Percentiles rank a stretch among this genome's conserved stretches.
phyloP scores from a whole-genome alignment of 2,888 invertebrate genomes.

The Xestobium rufovillosum region DNA sequence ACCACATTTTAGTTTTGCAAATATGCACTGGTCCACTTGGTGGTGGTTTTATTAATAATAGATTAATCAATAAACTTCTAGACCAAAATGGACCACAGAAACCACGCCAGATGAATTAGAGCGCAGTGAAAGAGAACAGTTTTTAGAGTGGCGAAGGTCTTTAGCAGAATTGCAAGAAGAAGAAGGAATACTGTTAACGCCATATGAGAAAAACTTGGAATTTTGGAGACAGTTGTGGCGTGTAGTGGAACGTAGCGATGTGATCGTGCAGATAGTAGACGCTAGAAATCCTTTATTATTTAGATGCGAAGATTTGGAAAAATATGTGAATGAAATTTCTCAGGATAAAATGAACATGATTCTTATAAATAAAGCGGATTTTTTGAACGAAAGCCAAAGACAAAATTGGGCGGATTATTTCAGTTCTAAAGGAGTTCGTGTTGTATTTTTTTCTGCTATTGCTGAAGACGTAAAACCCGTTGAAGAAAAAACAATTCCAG shows the following conservation, averaged over 20 bases:
- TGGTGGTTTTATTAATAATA: too few relatives aligned
- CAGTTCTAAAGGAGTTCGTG: slow-evolving; percentile 55
- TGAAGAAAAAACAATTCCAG: slow-evolving; percentile 41
- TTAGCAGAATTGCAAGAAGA: slow-evolving; percentile 72
- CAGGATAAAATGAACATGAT: slow-evolving; percentile 69
- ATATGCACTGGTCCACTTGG: too few relatives aligned
- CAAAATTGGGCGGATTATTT: slow-evolving; percentile 83
- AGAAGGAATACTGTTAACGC: slow-evolving; percentile 80
- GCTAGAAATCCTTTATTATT: slow-evolving; percentile 86
- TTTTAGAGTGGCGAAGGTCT: slow-evolving; percentile 84
- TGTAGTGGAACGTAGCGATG: slow-evolving; percentile 93
- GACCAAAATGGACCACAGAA: slow-evolving; percentile 72
- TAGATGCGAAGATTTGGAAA: slow-evolving; percentile 85
- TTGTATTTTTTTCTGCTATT: slow-evolving; percentile 89
- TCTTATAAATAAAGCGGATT: slow-evolving; percentile 93
- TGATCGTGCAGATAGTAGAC: slow-evolving; percentile 91
- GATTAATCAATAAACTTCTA: too few relatives aligned
- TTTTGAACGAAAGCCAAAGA: slow-evolving; percentile 73
- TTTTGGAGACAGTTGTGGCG: slow-evolving; percentile 99
- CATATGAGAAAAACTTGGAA: slow-evolving; percentile 95
- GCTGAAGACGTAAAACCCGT: too few relatives aligned
- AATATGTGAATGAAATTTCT: slow-evolving; percentile 72
- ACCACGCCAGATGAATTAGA: slow-evolving; percentile 77
- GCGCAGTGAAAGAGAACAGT: slow-evolving; percentile 69
- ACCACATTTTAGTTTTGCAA: too few relatives aligned